Base-by-base conservation (phyloP, 2,888 invertebrate species). In the Neuroscelio doddi region DNA sequence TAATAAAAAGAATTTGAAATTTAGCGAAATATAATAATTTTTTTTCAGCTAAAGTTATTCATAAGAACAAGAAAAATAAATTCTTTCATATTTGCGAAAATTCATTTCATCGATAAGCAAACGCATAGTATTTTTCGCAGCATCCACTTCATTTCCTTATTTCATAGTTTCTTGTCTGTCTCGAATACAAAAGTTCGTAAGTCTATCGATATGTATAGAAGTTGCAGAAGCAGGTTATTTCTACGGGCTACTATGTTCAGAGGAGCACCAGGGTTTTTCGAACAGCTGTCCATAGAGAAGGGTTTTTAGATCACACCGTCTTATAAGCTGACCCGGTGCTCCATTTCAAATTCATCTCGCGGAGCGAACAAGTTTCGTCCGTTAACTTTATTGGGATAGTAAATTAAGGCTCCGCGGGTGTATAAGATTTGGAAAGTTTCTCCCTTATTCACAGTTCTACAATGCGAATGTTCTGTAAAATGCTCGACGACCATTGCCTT, bases 371-470 rank as follows among this genome's bases (percentile, higher is more conserved):
- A 64, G 59, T 68, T 68, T 68, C 52, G 50, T 56, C 59, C 59
- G 63, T 68, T 64, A 63, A 61, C 63, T 68, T 68, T 68, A 68
- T 68, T 61, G 57, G 59, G 45, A 55, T 55, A 64, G 59, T 59
- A 64, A 68, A 68, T 68, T 68, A 68, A 67, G n/a, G 61, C 52
- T 64, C 47, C 44, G 63, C 30, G 63, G 49, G 67, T 67, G 59
- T 63, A 67, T 67, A 67, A 59, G 59, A 67, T 63, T 67, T 45
- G 52, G 47, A 59, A 63, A 67, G 67, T 67, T 67, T 44, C 52
- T 47, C 51, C 63, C 49, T 66, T 55, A 55, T 66, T 66, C 66
- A 55, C 66, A 53, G 65, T 66, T 62, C 47, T 45, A 56, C 61
- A 49, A 66, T 61, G 57, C 47, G 55, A 62, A 62, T 58, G 53